These are phyloP conservation scores for Operophtera brumata DNA, from an alignment of 2,888 invertebrate species.

Conservation along the genomic window DNA sequence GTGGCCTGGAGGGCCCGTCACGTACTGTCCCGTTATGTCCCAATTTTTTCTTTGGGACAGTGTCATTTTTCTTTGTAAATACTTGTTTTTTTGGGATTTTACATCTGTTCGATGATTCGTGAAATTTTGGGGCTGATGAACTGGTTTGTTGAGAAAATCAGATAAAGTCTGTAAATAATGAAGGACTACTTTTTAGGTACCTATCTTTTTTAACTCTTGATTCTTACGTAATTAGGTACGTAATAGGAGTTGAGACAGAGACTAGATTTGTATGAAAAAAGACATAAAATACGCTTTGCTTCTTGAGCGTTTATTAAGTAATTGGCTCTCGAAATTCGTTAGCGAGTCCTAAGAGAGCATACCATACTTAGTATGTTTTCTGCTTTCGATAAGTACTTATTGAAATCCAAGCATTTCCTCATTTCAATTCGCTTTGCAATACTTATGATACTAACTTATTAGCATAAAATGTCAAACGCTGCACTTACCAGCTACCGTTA, in stretches of 20 bases:
- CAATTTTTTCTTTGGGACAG: slow-evolving; percentile 61
- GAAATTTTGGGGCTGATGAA: slow-evolving; percentile 11
- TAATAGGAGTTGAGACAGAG: no score
- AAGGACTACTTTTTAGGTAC: not conserved
- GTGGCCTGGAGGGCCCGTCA: slow-evolving; percentile 55
- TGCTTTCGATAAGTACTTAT: no score
- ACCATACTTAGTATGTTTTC: no score
- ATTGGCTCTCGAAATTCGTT: no score
- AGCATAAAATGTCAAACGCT: slow-evolving; percentile 30
- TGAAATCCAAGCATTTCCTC: not conserved
- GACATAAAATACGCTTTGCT: no score
- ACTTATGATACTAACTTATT: not conserved
- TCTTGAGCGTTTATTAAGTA: no score
- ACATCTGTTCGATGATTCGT: slow-evolving; percentile 21
- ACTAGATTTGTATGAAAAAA: no score
- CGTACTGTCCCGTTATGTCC: slow-evolving; percentile 60
- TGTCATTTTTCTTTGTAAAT: slow-evolving; percentile 40
- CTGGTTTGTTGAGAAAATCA: not conserved
- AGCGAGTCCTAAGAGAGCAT: no score
- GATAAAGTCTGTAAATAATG: not conserved
- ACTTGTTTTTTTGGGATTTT: slow-evolving; percentile 22
- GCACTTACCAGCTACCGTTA: slow-evolving; percentile 26
- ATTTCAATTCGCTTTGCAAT: slow-evolving; percentile 4
- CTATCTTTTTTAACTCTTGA: not conserved
- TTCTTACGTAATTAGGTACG: no score